Base-by-base conservation (phyloP, 2,113 vertebrate species). In the Tenebrosternarchus preto region DNA sequence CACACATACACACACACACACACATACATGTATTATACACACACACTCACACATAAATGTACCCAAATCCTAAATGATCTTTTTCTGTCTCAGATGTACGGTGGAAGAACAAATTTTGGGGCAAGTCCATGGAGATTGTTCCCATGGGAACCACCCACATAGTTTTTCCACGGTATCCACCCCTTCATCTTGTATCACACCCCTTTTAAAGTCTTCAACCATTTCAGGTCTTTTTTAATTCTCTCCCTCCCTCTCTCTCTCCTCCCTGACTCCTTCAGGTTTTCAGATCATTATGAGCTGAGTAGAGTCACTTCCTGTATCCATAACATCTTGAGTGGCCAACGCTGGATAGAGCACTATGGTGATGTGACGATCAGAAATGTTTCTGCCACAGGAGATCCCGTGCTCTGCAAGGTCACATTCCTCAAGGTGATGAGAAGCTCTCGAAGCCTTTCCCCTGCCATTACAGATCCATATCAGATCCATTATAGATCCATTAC, bases 91-190 rank as follows among this genome's bases (percentile, higher is more conserved):
- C 89, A 99, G 98, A 99, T 85, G 88, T 99, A 85, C 95, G 97
- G 82, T 99, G 97, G 95, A 99, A 98, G 93, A 99, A 99, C 88
- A 99, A 99, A 88, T 99, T 99, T 90, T 99, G 98, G 98, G 98
- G 98, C 0, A 99, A 98, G 90, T 98, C 98, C 31, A 98, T 99
- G 95, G 98, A 99, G 90, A 98, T 99, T 6, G 94, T 99, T 85
- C 98, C 97, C 69, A 88, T 99, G 80, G 97, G 97, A 80, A 95
- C 93, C 84, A 96, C 94, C 5, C 95, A 98, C 0, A 93, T 98
- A 63, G 94, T 89, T 82, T 90, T 99, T 80, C 96, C 96, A 22
- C 87, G 60, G 98, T 99, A 68, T 43, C 3, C 9, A 6, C 0
- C 24, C 17, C 56, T 55, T 39, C 36, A 60, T 20, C 56, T 11